Evolutionary conservation across 2,113 vertebrate genomes (phyloP).

Genomic region (Cariama cristata): DNA sequence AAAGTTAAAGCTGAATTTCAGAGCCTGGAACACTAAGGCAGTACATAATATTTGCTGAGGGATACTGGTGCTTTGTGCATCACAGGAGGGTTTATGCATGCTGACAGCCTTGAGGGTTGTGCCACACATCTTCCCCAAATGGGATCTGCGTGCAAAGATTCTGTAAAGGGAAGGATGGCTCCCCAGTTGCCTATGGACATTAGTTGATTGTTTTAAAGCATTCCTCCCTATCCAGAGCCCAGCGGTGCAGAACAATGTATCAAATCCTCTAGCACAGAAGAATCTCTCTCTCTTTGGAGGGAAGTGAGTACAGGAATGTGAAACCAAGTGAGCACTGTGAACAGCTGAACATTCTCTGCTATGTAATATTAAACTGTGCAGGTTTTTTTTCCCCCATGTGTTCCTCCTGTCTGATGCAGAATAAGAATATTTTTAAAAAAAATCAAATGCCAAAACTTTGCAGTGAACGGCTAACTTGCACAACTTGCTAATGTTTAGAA

Average conservation of each 20-base stretch:
- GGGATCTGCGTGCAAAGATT: neutral
- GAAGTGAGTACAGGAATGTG: neutral
- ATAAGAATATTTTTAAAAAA: neutral
- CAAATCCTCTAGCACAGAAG: neutral
- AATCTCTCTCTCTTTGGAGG: neutral
- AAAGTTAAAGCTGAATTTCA: conserved; percentile 11
- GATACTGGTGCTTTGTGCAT: neutral
- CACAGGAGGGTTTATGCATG: neutral
- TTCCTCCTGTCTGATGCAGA: neutral
- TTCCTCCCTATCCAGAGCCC: neutral
- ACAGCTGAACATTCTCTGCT: neutral
- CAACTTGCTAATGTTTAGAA: neutral
- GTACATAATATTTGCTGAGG: conserved; percentile 32
- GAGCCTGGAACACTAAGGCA: neutral
- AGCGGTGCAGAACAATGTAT: neutral
- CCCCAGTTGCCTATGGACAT: conserved; percentile 28
- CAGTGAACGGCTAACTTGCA: neutral
- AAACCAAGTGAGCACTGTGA: neutral
- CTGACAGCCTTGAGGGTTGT: neutral
- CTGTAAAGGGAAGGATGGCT: neutral
- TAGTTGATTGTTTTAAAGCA: neutral
- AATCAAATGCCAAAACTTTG: neutral
- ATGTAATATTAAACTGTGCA: neutral
- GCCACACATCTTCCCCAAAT: neutral
- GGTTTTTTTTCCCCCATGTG: neutral